Conservation (phyloP, 92 coral and sea anemone species). For the Umimayanthus kanabou region DNA sequence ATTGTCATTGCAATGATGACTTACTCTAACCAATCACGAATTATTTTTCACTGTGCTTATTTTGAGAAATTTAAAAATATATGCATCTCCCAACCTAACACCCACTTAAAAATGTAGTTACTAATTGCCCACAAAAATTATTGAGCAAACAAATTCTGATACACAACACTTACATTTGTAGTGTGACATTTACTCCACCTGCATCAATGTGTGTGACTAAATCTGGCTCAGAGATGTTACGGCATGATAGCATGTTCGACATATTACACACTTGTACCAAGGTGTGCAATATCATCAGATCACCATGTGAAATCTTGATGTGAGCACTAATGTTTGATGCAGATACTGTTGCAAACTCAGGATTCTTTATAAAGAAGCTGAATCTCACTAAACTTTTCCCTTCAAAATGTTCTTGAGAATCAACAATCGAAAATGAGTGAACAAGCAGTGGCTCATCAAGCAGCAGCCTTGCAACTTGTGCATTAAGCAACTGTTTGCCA, state of each 20-base stretch:
- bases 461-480: slow-evolving; percentile 44
- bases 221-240: slow-evolving; percentile 29
- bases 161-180: slow-evolving; percentile 4
- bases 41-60: no score
- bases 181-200: neutral
- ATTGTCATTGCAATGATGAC: no score
- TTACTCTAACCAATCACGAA: no score
- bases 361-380: slow-evolving; percentile 64
- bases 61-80: no score
- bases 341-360: slow-evolving; percentile 60
- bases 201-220: neutral
- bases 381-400: slow-evolving; percentile 53
- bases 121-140: no score
- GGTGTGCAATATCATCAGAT: slow-evolving; percentile 40
- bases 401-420: slow-evolving; percentile 52
- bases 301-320: slow-evolving; percentile 26
- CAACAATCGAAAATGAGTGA: slow-evolving; percentile 26
- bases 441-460: slow-evolving; percentile 79
- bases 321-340: slow-evolving; percentile 53
- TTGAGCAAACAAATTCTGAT: neutral
- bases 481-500: slow-evolving; percentile 46
- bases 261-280: slow-evolving; percentile 49
- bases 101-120: no score
- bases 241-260: neutral
- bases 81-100: no score